Conservation (phyloP, 2,888 invertebrate genomes). For the Drosophila nr. perissopoda region DNA sequence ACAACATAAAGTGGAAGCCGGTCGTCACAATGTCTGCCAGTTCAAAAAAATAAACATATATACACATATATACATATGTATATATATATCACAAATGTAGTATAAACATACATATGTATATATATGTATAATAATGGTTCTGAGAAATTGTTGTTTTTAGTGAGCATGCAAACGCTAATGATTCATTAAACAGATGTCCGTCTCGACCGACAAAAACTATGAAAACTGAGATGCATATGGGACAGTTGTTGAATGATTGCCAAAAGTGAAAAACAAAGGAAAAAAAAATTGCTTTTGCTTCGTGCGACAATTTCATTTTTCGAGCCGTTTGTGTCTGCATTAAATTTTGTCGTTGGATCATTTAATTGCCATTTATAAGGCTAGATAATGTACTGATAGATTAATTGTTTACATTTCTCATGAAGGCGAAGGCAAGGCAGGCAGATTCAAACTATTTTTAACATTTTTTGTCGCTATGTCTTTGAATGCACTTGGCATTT, state of each 20-base stretch:
- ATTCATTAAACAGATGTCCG: conserved; percentile 73
- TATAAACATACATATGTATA: conserved; percentile 24
- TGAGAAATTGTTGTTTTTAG: conserved; percentile 39
- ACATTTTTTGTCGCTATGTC: conserved; percentile 38
- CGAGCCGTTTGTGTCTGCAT: conserved; percentile 40
- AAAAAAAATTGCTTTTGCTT: neutral
- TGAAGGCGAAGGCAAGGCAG: neutral
- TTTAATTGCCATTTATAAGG: conserved; percentile 65
- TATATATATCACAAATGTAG: conserved; percentile 8
- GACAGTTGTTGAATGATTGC: conserved; percentile 63
- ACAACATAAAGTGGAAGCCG: conserved; percentile 50
- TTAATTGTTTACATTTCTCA: conserved; percentile 64
- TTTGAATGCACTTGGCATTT: conserved; percentile 71
- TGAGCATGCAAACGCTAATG: conserved; percentile 62
- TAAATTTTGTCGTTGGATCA: conserved; percentile 58
- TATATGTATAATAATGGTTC: conserved; percentile 39
- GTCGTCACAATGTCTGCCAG: conserved; percentile 69
- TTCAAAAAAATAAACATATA: conserved; percentile 38
- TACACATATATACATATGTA: conserved; percentile 4
- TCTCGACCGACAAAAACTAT: conserved; percentile 51
- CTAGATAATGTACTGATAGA: conserved; percentile 68
- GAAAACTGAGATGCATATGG: conserved; percentile 47
- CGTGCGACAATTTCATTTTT: conserved; percentile 32
- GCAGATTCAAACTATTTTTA: conserved; percentile 39
- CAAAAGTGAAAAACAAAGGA: conserved; percentile 34